Percentiles rank a stretch among this genome's conserved stretches.
Evolutionary conservation across 35 echinoderm and acorn worm species (phyloP).

Genomic region (Diadema setosum): DNA sequence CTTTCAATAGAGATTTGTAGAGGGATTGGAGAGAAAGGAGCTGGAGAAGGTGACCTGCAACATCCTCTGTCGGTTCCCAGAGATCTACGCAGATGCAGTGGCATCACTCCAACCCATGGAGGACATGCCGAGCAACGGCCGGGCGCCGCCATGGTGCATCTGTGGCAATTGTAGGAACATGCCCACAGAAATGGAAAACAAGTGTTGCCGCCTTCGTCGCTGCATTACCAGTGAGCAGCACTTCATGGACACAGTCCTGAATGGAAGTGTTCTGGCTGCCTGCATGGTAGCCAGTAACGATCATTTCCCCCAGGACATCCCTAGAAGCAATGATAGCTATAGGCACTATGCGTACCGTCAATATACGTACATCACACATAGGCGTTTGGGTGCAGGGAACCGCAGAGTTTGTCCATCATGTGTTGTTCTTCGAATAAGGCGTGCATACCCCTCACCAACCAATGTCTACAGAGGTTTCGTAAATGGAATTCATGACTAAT

Average conservation of each 20-base stretch:
- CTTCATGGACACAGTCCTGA: not conserved
- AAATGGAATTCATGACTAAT: not conserved
- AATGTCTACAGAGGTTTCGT: not conserved
- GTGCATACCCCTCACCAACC: not conserved
- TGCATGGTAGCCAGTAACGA: not conserved
- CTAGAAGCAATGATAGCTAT: not conserved
- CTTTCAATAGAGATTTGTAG: not conserved
- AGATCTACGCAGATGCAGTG: not conserved
- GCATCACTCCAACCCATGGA: not conserved
- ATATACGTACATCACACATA: not conserved
- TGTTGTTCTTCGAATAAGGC: not conserved
- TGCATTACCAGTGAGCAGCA: not conserved
- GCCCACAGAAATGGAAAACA: not conserved
- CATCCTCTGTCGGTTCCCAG: not conserved
- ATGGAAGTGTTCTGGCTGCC: not conserved
- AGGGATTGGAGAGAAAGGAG: not conserved
- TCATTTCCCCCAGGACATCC: not conserved
- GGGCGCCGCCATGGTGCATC: not conserved
- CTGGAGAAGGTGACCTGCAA: not conserved
- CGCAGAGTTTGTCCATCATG: not conserved
- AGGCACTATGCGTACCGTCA: not conserved
- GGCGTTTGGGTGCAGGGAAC: not conserved
- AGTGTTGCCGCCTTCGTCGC: not conserved
- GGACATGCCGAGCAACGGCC: not conserved
- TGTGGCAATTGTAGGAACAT: constrained; percentile 25